These are phyloP conservation scores for Bombus waltoni DNA, from an alignment of 1,140 invertebrate species.

Conservation along the genomic window DNA sequence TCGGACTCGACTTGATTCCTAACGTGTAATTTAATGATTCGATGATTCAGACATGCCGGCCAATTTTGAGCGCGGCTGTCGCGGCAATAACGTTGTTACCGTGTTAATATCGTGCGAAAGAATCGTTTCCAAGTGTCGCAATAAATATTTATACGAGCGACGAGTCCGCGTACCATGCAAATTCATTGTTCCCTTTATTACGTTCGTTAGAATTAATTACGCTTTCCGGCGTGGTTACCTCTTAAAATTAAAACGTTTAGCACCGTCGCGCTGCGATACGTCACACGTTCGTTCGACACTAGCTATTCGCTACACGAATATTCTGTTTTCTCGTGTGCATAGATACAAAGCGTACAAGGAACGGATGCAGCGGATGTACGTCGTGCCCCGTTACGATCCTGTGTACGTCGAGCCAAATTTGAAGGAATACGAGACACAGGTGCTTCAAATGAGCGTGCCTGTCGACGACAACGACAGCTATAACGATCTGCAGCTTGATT, in stretches of 20 bases:
- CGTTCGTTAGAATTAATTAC: slow-evolving; percentile 67
- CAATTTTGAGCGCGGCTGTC: neutral
- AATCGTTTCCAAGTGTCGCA: slow-evolving; percentile 9
- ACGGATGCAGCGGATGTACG: slow-evolving; percentile 88
- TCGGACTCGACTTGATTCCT: no score
- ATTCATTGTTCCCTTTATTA: slow-evolving; percentile 61
- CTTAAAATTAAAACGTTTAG: slow-evolving; percentile 26
- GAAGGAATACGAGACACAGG: slow-evolving; percentile 94
- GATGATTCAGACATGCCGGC: no score
- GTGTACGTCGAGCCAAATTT: slow-evolving; percentile 90
- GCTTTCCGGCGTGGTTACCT: slow-evolving; percentile 57
- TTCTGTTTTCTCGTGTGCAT: neutral
- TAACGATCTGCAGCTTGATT: slow-evolving; percentile 92
- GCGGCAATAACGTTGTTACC: slow-evolving; percentile 1
- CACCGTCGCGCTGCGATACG: neutral
- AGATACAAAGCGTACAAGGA: slow-evolving; percentile 92
- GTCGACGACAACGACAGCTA: slow-evolving; percentile 90
- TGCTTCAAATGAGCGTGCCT: slow-evolving; percentile 94
- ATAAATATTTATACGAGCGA: slow-evolving; percentile 56
- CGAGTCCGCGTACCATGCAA: slow-evolving; percentile 23
- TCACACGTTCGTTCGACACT: neutral
- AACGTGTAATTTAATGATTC: neutral
- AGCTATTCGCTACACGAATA: no score
- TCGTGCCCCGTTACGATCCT: slow-evolving; percentile 90
- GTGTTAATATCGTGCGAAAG: neutral